Evolutionary conservation across 64 coral and sea anemone species (phyloP), one percentile per base, ranked within the genome.

Genomic region (Catalaphyllia jardinei): DNA sequence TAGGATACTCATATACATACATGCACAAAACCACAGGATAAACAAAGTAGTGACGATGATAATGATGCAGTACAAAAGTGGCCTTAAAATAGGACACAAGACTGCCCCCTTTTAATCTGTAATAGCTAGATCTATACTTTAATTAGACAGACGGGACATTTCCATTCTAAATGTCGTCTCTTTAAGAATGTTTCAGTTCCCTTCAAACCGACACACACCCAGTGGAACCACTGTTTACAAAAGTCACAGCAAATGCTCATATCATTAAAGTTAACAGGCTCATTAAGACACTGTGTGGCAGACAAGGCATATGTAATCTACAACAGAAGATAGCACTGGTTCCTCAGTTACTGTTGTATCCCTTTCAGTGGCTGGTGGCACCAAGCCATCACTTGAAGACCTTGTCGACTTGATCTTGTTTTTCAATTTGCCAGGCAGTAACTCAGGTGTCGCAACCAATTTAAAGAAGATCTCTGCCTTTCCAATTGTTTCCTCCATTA

Each of bases 231-330:
- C 72, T 74, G 15, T 35, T 74, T 33, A 74, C 30, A 39, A 10
- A 33, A 74, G 72, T 74, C 72, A 74, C 72, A 74, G 18, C 30
- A 74, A 15, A 74, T 31, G 35, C 72, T 74, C 72, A 74, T 74
- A 12, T 74, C 72, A 12, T 29, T 25, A 35, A 39, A 74, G 2
- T 74, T 39, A 19, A 31, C 4, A 38, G 72, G 31, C 72, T 74
- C 72, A 12, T 39, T 31, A 74, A 74, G 12, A 13, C 72, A 74
- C 25, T 74, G 18, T 33, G 30, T 39, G 13, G 30, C 72, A 74
- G 31, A 74, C 72, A 74, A 16, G 72, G 67, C 67, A 74, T 15
- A 74, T 18, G 18, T 39, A 74, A 74, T 74, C 33, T 5, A 13
- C 31, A 38, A 19, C 29, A 17, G 72, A 74, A 74, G 72, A 74